Evolutionary conservation across 92 coral and sea anemone genomes (phyloP), one percentile per base, ranked within the genome.

Genomic region (Diadumene lineata): DNA sequence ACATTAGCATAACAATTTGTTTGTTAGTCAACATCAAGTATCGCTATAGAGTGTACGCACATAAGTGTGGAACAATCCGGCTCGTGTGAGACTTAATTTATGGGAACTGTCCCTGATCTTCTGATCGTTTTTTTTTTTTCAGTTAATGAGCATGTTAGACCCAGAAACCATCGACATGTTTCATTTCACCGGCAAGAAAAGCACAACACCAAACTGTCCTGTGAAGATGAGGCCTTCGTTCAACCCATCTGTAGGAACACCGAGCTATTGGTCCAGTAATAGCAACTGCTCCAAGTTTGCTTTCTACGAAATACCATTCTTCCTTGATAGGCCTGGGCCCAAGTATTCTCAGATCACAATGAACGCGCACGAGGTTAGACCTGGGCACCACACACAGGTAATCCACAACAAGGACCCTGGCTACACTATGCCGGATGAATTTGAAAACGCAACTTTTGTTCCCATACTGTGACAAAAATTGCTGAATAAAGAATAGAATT

Each of bases 361-460:
- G 28, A 83, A 86, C 62, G 97, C 94, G 7, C 97, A 92, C 43
- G 97, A 92, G 62, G 88, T 91, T 33, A 77, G 93, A 43, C 94
- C 97, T 61, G 97, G 97, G 2, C 97, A 92, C 66, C 97, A 92
- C 73, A 92, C 92, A 7, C 94, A 89, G 94, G 97, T 92, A 70
- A 56, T 15, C 46, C 63, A 46, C 16, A 10, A 62, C 8, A 38
- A 38, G n/a, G n/a, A n/a, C n/a, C n/a, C n/a, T n/a, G n/a, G n/a
- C n/a, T n/a, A n/a, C n/a, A n/a, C n/a, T n/a, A n/a, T n/a, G n/a
- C n/a, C n/a, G n/a, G n/a, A n/a, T n/a, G n/a, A n/a, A n/a, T n/a
- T n/a, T n/a, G n/a, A n/a, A n/a, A n/a, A n/a, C n/a, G n/a, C n/a
- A n/a, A n/a, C n/a, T n/a, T n/a, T n/a, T n/a, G n/a, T n/a, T n/a